phyloP scores from a whole-genome alignment of 1,140 invertebrate genomes.

The Drosophila prosaltans region DNA sequence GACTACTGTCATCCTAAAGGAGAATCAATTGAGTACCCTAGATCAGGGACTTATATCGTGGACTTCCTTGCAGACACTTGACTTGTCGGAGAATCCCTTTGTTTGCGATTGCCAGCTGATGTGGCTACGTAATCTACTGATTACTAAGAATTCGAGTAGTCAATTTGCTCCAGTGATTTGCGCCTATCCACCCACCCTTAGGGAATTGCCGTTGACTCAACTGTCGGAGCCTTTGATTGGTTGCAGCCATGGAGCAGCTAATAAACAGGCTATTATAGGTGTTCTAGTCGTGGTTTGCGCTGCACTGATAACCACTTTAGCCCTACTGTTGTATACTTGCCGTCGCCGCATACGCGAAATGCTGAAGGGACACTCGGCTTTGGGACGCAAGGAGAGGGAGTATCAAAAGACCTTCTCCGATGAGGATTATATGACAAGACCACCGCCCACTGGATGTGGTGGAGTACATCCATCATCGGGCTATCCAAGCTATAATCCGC shows the following conservation, averaged over 20 bases:
- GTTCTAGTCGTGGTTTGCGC: slow-evolving; percentile 88
- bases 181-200: slow-evolving; percentile 87
- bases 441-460: slow-evolving; percentile 54
- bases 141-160: slow-evolving; percentile 86
- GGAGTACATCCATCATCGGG: slow-evolving; percentile 56
- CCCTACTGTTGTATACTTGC: slow-evolving; percentile 90
- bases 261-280: slow-evolving; percentile 91
- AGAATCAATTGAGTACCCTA: slow-evolving; percentile 90
- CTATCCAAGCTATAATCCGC: slow-evolving; percentile 52
- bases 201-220: slow-evolving; percentile 87
- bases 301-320: slow-evolving; percentile 87
- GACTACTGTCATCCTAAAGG: slow-evolving; percentile 89
- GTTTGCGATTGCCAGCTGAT: slow-evolving; percentile 91
- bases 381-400: slow-evolving; percentile 91
- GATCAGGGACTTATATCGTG: slow-evolving; percentile 90
- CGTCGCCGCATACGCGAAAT: slow-evolving; percentile 90
- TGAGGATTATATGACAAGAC: slow-evolving; percentile 91
- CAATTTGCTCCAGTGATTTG: slow-evolving; percentile 86
- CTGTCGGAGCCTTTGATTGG: slow-evolving; percentile 90
- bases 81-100: slow-evolving; percentile 92
- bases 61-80: slow-evolving; percentile 89
- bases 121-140: slow-evolving; percentile 91
- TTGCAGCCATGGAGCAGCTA: slow-evolving; percentile 89
- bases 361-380: slow-evolving; percentile 90
- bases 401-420: slow-evolving; percentile 94